A percentile compares a stretch with the other conserved stretches of the same genome.
Conservation (phyloP, 2,113 vertebrate genomes). For the Numida meleagris region DNA sequence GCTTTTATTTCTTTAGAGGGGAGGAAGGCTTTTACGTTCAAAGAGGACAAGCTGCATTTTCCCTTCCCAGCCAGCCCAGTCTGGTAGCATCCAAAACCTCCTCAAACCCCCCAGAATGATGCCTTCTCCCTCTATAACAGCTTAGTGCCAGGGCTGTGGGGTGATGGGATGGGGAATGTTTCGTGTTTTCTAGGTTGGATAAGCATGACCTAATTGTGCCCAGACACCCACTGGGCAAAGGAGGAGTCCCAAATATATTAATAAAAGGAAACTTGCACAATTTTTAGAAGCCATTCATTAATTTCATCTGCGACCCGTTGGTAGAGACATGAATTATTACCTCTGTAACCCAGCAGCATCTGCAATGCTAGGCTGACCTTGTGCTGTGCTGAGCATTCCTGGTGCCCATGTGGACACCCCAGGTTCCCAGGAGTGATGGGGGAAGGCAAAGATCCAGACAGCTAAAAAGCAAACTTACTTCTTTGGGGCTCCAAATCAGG, state of each 20-base stretch:
- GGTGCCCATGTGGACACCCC: neutral
- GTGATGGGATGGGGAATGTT: neutral
- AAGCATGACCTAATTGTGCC: neutral
- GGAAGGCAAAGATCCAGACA: neutral
- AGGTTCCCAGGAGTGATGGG: neutral
- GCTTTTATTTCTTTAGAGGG: slow-evolving; percentile 56
- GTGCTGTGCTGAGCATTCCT: neutral
- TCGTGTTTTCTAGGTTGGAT: neutral
- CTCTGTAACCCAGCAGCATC: neutral
- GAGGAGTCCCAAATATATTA: neutral
- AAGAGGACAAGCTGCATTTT: slow-evolving; percentile 8
- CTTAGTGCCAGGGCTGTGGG: neutral
- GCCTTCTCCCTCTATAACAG: neutral
- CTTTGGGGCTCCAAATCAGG: neutral
- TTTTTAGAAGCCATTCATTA: slow-evolving; percentile 28
- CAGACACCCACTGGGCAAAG: neutral
- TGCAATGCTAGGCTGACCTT: rapidly evolving
- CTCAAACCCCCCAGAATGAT: neutral
- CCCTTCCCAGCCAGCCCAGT: neutral
- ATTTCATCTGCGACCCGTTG: slow-evolving; percentile 1
- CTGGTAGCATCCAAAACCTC: neutral
- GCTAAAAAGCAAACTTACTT: neutral
- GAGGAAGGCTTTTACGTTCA: slow-evolving; percentile 29
- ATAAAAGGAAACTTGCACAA: neutral
- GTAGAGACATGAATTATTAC: neutral